Conservation (phyloP, 2,797 vertebrate genomes). For the Poecilia picta region DNA sequence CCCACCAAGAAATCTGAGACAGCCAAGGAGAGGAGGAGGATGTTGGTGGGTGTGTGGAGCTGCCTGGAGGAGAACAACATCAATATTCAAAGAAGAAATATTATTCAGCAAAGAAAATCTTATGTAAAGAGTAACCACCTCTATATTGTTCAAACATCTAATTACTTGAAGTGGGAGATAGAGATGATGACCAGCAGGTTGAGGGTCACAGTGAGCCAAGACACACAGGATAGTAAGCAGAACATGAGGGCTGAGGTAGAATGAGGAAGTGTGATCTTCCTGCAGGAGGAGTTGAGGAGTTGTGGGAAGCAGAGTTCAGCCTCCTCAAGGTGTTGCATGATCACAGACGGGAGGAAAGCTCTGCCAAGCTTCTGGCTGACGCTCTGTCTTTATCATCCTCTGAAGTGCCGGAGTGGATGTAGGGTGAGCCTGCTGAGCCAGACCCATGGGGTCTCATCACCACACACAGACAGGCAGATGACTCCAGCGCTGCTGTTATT, state of each 20-base stretch:
- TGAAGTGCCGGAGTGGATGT: too few species aligned
- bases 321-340: not conserved
- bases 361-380: not conserved
- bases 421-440: not conserved
- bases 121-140: too few species aligned
- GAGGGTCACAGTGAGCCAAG: constrained; percentile 13
- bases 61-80: constrained; percentile 37
- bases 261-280: not conserved
- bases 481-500: not conserved
- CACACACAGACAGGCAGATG: not conserved
- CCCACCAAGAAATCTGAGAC: constrained; percentile 53
- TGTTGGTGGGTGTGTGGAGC: constrained; percentile 61
- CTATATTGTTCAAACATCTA: not conserved
- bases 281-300: not conserved
- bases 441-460: not conserved
- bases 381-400: not conserved
- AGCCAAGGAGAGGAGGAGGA: constrained; percentile 61
- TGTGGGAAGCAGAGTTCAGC: constrained; percentile 20
- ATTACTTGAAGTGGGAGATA: constrained; percentile 22
- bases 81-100: too few species aligned
- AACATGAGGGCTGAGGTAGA: not conserved
- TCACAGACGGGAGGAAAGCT: not conserved
- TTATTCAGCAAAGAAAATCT: too few species aligned
- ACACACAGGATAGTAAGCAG: constrained; percentile 1
- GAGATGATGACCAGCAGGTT: constrained; percentile 28